Base-by-base conservation (phyloP, 2,113 vertebrate genomes). In the Daphoenositta chrysoptera region DNA sequence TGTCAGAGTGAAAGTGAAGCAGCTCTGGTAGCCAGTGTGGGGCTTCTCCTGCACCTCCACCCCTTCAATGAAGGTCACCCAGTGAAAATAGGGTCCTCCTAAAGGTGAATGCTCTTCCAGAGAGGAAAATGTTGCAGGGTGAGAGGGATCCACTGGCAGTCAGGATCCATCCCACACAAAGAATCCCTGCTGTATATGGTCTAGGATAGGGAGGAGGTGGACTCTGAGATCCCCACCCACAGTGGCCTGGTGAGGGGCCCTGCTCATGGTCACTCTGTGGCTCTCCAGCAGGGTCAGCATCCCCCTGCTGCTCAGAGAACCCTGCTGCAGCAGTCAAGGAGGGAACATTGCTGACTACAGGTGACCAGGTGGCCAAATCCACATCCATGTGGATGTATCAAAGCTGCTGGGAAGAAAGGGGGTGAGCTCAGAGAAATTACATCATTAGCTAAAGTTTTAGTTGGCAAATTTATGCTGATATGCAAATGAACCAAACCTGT, bases 221-320 rank as follows among this genome's bases (percentile, higher is more conserved):
- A 80, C 85, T 98, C 99, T 33, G 98, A 99, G 91, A 96, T 99
- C 45, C 98, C 98, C 66, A 96, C 11, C 7, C 98, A 97, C 94
- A 13, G 45, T 2, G 3, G 30, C 76, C 91, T 69, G 86, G 79
- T 5, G 61, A 94, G 47, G 68, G 48, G 11, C 16, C 14, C 4
- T 39, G 94, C 98, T 99, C 94, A 97, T 98, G 76, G 94, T 87
- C 48, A 98, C 97, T 5, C 48, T 98, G 45, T 96, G 72, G 45
- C 94, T 99, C 47, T 97, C 98, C 13, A 90, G 93, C 4, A 94
- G 86, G 7, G 97, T 98, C 81, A 97, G 98, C 79, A 75, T 97
- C 8, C 54, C 96, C 7, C 57, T 99, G 89, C 95, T 99, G 72
- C 97, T 99, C 88, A 98, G 96, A 93, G 96, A 96, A 7, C 35